Evolutionary conservation across 2,888 invertebrate genomes (phyloP), one percentile per base, ranked within the genome.

Genomic region (Meteorus colon): DNA sequence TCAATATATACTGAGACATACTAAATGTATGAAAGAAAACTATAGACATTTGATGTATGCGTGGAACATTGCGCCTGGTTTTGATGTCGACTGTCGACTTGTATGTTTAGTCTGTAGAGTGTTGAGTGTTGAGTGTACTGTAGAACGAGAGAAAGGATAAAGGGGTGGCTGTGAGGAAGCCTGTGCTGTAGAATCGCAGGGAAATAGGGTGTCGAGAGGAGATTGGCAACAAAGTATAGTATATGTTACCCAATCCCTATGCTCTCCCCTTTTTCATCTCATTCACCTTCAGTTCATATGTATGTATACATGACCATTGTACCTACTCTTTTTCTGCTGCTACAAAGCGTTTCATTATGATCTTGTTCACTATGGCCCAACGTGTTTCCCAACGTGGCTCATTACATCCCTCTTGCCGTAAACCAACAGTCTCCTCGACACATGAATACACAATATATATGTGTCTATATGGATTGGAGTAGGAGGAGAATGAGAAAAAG

Each of bases 91-190:
- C 19, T 75, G 75, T 74, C 71, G 77, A 78, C 77, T 77, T 19
- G 55, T 55, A 19, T 55, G n/a, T 34, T 77, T 77, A 55, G 55
- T 55, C 19, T 55, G 41, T 41, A 8, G 12, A 41, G 8, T 8
- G 34, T 8, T 8, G 34, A 34, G 55, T n/a, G 4, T 4, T 16
- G 55, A 19, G 69, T 73, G 41, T 19, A 19, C 67, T 73, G 62
- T 14, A 76, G 80, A 84, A 80, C 77, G 82, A 84, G 83, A 84
- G 82, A 81, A 81, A 85, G 79, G 84, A 86, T 85, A 82, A 85
- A 82, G 83, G 81, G 80, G 78, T 63, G 85, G 81, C 84, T 81
- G 82, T 1, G 8, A 12, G 14, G 83, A 83, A 81, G 84, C 82
- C 12, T 60, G 83, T 16, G 72, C 81, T 80, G 80, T 82, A 82